phyloP scores from a whole-genome alignment of 2,113 vertebrate species.

The Meles meles region DNA sequence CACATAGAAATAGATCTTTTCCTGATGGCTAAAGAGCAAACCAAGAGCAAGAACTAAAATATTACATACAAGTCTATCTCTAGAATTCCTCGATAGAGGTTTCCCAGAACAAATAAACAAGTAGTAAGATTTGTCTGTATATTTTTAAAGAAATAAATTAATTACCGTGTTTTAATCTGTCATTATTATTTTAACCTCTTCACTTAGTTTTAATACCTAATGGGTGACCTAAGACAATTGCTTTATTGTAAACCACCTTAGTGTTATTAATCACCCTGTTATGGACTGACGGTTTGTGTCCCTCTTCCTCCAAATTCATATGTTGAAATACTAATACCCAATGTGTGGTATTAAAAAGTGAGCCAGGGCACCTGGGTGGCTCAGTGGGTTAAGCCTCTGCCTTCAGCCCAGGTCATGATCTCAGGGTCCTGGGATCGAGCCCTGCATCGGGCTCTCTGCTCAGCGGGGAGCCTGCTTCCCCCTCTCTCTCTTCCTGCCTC shows the following conservation, averaged over 20 bases:
- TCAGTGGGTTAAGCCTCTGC: too few species aligned
- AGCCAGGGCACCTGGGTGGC: not conserved
- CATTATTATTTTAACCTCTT: not conserved
- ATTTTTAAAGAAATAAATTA: not conserved
- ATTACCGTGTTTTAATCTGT: not conserved
- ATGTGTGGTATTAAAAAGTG: not conserved
- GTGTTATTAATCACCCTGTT: not conserved
- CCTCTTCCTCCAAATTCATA: not conserved
- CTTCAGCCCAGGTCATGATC: too few species aligned
- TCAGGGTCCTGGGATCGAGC: too few species aligned
- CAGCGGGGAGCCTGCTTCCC: too few species aligned
- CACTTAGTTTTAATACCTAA: not conserved
- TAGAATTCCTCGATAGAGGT: not conserved
- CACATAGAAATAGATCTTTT: not conserved
- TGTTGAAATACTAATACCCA: not conserved
- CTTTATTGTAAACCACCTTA: not conserved
- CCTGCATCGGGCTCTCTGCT: too few species aligned
- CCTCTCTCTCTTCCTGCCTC: too few species aligned
- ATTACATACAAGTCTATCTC: not conserved
- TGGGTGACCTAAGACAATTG: not conserved
- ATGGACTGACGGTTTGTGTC: not conserved
- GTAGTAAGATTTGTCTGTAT: not conserved
- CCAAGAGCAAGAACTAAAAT: not conserved
- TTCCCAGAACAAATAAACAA: not conserved
- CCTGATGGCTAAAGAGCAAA: not conserved